Conservation (phyloP, 2,113 vertebrate species). For the Coregonus clupeaformis region DNA sequence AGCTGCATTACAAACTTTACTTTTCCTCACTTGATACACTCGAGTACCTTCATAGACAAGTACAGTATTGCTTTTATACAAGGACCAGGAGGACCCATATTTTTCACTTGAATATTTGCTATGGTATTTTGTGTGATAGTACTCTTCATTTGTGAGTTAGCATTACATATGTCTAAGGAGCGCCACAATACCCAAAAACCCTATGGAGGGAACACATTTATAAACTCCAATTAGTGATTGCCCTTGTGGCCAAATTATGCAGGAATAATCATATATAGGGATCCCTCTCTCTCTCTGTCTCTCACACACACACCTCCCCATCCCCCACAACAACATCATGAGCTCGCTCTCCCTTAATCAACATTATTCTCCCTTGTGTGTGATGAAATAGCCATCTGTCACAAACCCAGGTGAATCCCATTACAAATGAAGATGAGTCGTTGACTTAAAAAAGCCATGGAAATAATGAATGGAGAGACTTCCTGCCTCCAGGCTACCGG, state of each 20-base stretch:
- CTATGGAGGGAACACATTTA: conserved; percentile 43
- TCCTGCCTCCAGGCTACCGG: conserved; percentile 39
- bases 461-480: conserved; percentile 54
- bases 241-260: conserved; percentile 60
- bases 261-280: conserved; percentile 54
- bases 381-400: conserved; percentile 69
- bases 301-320: conserved; percentile 5
- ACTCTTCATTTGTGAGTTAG: too few species aligned
- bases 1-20: conserved; percentile 29
- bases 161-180: conserved; percentile 36
- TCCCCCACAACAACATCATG: conserved; percentile 28
- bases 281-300: neutral
- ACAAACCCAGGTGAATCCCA: conserved; percentile 50
- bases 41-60: conserved; percentile 52
- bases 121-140: too few species aligned
- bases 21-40: neutral
- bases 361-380: neutral
- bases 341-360: conserved; percentile 16
- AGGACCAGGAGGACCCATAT: too few species aligned
- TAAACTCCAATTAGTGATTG: conserved; percentile 54
- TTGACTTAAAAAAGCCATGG: conserved; percentile 52
- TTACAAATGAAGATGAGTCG: conserved; percentile 63
- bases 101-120: too few species aligned
- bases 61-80: too few species aligned
- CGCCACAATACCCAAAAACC: conserved; percentile 68